These are phyloP conservation scores for Euwallacea fornicatus DNA, from an alignment of 1,140 invertebrate genomes.

Conservation along the genomic window DNA sequence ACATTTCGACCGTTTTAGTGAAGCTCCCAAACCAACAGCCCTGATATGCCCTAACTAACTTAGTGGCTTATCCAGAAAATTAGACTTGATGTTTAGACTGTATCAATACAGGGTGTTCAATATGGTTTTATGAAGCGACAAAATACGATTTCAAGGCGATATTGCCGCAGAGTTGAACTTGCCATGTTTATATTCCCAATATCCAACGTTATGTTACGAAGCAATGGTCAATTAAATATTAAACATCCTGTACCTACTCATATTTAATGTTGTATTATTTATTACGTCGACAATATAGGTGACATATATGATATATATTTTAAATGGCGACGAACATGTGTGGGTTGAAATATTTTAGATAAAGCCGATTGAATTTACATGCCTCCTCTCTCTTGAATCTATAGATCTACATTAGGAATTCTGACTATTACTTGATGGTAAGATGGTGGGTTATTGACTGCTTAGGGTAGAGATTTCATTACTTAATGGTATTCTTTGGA, in stretches of 20 bases:
- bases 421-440: too few species aligned
- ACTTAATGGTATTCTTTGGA: too few species aligned
- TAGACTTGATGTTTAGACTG: conserved; percentile 39
- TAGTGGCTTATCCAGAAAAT: conserved; percentile 34
- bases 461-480: too few species aligned
- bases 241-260: conserved; percentile 29
- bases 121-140: conserved; percentile 4
- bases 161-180: too few species aligned
- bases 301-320: conserved; percentile 36
- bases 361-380: too few species aligned
- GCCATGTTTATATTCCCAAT: too few species aligned
- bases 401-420: too few species aligned
- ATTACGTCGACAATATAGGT: conserved; percentile 39
- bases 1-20: background rate
- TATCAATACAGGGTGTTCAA: conserved; percentile 30
- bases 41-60: conserved; percentile 15
- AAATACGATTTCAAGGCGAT: too few species aligned
- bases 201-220: too few species aligned
- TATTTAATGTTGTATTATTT: conserved; percentile 35
- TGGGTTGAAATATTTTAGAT: background rate
- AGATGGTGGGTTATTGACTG: too few species aligned
- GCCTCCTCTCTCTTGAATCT: too few species aligned
- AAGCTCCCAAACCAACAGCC: background rate
- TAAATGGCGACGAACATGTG: conserved; percentile 15
- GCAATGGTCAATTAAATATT: conserved; percentile 28